Evolutionary conservation across 2,888 invertebrate species (phyloP).

Genomic region (Enchytraeus crypticus): DNA sequence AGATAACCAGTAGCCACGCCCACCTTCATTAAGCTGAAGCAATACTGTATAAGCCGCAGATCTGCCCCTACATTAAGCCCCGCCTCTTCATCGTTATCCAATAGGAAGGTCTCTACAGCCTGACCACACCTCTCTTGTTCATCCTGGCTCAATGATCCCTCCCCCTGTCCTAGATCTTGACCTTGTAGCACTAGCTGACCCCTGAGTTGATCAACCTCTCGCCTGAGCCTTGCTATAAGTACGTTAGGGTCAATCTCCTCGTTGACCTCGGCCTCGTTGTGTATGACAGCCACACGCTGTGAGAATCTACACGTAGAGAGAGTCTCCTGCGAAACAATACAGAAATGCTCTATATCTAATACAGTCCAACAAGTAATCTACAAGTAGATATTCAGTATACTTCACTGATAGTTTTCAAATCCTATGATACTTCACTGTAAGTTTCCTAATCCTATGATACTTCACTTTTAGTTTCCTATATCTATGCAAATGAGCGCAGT

Average conservation of each 20-base stretch:
- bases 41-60: constrained; percentile 45
- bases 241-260: constrained; percentile 48
- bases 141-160: no score
- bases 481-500: no score
- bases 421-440: no score
- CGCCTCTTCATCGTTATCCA: constrained; percentile 40
- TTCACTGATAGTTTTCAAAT: background rate
- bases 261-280: constrained; percentile 48
- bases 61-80: constrained; percentile 42
- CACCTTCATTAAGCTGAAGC: constrained; percentile 43
- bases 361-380: background rate
- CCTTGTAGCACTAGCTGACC: constrained; percentile 44
- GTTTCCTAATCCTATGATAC: no score
- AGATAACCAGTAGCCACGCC: no score
- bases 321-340: constrained; percentile 38
- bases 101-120: constrained; percentile 36
- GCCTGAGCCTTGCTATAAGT: constrained; percentile 43
- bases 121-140: constrained; percentile 37
- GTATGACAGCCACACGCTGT: constrained; percentile 49
- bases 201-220: constrained; percentile 42
- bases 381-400: background rate
- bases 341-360: background rate
- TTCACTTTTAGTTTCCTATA: no score
- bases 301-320: constrained; percentile 51
- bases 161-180: constrained; percentile 39